Conservation (phyloP, 2,888 invertebrate genomes). For the Cantharis nigra region DNA sequence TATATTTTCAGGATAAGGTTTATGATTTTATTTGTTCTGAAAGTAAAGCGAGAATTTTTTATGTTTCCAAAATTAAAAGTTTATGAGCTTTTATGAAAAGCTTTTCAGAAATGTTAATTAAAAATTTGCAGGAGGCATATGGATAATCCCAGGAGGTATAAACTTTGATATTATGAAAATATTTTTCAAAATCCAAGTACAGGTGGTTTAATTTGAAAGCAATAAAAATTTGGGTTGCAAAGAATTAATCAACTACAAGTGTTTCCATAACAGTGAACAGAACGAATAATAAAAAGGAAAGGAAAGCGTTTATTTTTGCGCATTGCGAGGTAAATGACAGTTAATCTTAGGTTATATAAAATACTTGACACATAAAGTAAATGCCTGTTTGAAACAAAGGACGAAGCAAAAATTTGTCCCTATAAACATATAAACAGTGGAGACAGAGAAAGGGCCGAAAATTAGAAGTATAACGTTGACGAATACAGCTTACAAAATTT, state of each 20-base stretch:
- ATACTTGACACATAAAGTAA: neutral
- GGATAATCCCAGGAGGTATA: neutral
- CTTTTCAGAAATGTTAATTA: neutral
- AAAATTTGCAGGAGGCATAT: neutral
- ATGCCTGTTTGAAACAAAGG: neutral
- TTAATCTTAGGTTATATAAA: neutral
- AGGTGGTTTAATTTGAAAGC: neutral
- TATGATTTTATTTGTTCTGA: neutral
- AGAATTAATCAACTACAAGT: neutral
- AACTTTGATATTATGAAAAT: neutral
- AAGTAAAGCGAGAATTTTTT: neutral
- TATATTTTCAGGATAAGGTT: neutral
- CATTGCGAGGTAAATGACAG: neutral
- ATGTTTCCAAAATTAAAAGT: neutral
- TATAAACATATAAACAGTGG: neutral
- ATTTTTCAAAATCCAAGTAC: neutral
- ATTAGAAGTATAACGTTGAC: neutral
- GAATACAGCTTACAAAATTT: neutral
- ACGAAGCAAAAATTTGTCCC: neutral
- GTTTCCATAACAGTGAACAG: neutral
- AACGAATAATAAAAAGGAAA: neutral
- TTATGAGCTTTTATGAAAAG: neutral
- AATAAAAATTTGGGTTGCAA: neutral
- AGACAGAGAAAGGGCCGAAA: neutral
- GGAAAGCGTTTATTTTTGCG: neutral